These are phyloP conservation scores for Salarias fasciatus DNA, from an alignment of 2,797 vertebrate species.

Conservation along the genomic window DNA sequence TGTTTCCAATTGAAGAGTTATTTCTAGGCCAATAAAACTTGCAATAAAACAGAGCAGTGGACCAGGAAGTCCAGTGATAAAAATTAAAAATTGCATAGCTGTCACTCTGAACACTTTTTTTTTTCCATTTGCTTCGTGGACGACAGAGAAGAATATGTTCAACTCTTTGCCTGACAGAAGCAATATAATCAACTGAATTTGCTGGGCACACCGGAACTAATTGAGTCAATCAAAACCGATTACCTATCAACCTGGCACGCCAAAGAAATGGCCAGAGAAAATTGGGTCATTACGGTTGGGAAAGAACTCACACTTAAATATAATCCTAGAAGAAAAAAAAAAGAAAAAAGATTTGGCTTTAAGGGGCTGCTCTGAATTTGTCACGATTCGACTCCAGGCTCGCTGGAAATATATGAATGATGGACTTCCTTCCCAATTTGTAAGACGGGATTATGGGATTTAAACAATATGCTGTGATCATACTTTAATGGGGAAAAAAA, in stretches of 20 bases:
- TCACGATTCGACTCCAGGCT: slow-evolving; percentile 20
- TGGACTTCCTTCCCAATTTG: slow-evolving; percentile 46
- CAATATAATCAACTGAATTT: slow-evolving; percentile 42
- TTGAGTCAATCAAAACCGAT: slow-evolving; percentile 49
- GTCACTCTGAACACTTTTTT: slow-evolving; percentile 2
- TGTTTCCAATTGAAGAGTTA: slow-evolving; percentile 16
- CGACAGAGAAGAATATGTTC: slow-evolving; percentile 15
- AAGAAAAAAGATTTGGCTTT: slow-evolving; percentile 1
- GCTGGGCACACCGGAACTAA: slow-evolving; percentile 41
- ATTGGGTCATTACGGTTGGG: slow-evolving; percentile 34
- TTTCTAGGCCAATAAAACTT: neutral
- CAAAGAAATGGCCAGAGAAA: slow-evolving; percentile 40
- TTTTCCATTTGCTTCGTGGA: slow-evolving; percentile 9
- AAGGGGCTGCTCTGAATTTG: slow-evolving; percentile 31
- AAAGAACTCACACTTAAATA: slow-evolving; percentile 14
- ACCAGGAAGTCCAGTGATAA: slow-evolving; percentile 7
- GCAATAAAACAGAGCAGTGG: slow-evolving; percentile 20
- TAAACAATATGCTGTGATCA: slow-evolving; percentile 41
- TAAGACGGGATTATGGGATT: slow-evolving; percentile 49
- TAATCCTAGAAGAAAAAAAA: slow-evolving; percentile 3
- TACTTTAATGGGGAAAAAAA: slow-evolving; percentile 43
- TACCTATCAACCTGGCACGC: slow-evolving; percentile 39
- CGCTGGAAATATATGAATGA: slow-evolving; percentile 28
- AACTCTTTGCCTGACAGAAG: slow-evolving; percentile 31
- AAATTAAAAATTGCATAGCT: slow-evolving; percentile 11